These are phyloP conservation scores for Biston betularia DNA, from an alignment of 2,888 invertebrate species.

Conservation along the genomic window DNA sequence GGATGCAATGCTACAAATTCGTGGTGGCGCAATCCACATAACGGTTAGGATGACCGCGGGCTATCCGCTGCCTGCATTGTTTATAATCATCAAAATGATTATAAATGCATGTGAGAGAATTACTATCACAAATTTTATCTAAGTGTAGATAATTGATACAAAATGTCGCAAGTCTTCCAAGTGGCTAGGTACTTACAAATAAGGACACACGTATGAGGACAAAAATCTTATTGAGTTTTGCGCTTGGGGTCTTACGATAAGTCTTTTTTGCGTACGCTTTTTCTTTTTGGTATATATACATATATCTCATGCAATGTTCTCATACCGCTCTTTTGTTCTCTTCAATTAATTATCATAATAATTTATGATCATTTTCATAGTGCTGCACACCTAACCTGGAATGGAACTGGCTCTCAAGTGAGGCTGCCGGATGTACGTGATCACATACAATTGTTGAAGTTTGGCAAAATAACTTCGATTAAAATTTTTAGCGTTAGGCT, in stretches of 20 bases:
- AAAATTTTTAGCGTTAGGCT: too few relatives aligned
- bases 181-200: not conserved
- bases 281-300: too few relatives aligned
- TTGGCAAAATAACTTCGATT: too few relatives aligned
- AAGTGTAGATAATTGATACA: not conserved
- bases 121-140: not conserved
- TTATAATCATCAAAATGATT: not conserved
- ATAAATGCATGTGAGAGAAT: not conserved
- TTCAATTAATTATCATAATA: too few relatives aligned
- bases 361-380: too few relatives aligned
- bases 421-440: too few relatives aligned
- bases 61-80: conserved; percentile 3
- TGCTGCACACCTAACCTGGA: too few relatives aligned
- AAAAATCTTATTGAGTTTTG: not conserved
- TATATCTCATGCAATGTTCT: too few relatives aligned
- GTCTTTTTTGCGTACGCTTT: not conserved
- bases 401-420: too few relatives aligned
- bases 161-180: not conserved
- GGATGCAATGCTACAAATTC: conserved; percentile 28
- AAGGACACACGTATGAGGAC: not conserved
- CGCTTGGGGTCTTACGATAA: not conserved
- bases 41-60: conserved; percentile 7
- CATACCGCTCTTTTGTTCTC: too few relatives aligned
- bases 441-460: too few relatives aligned
- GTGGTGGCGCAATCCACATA: conserved; percentile 18